phyloP scores from a whole-genome alignment of 2,888 invertebrate genomes.

The Hecatera dysodea region DNA sequence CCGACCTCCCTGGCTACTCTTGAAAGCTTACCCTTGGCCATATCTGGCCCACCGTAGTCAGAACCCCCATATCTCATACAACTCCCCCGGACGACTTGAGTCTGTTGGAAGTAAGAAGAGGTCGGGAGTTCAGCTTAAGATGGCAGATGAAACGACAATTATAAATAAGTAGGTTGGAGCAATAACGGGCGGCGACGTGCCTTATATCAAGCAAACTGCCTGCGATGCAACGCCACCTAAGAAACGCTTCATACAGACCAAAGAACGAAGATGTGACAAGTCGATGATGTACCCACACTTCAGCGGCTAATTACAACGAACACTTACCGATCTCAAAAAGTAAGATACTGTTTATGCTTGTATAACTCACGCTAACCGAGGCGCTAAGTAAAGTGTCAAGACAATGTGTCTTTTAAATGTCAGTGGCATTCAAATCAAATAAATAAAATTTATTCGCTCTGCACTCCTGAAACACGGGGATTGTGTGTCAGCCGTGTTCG shows the following conservation, averaged over 20 bases:
- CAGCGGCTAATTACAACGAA: slow-evolving; percentile 12
- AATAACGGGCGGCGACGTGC: slow-evolving; percentile 88
- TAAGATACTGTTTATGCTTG: slow-evolving; percentile 3
- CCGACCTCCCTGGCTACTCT: slow-evolving; percentile 85
- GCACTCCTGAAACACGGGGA: slow-evolving; percentile 24
- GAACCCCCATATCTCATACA: slow-evolving; percentile 63
- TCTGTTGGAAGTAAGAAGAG: slow-evolving; percentile 59
- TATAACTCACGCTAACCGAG: slow-evolving; percentile 32
- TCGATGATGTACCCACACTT: slow-evolving; percentile 1
- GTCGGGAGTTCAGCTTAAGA: slow-evolving; percentile 69
- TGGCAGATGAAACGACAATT: slow-evolving; percentile 86
- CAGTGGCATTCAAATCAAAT: slow-evolving; percentile 21
- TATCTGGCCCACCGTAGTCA: slow-evolving; percentile 64
- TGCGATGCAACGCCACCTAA: slow-evolving; percentile 88
- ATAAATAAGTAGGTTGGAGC: slow-evolving; percentile 90
- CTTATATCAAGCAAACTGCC: slow-evolving; percentile 90
- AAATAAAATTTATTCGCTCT: slow-evolving; percentile 21
- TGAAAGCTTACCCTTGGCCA: slow-evolving; percentile 73
- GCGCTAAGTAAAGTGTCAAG: slow-evolving; percentile 33
- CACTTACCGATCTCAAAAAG: slow-evolving; percentile 26
- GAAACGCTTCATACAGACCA: slow-evolving; percentile 79
- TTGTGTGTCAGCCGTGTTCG: slow-evolving; percentile 8
- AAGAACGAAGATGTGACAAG: slow-evolving; percentile 47
- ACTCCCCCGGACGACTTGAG: slow-evolving; percentile 36
- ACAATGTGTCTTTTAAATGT: slow-evolving; percentile 34